Evolutionary conservation across 2,888 invertebrate species (phyloP).

Genomic region (Nowickia ferox): DNA sequence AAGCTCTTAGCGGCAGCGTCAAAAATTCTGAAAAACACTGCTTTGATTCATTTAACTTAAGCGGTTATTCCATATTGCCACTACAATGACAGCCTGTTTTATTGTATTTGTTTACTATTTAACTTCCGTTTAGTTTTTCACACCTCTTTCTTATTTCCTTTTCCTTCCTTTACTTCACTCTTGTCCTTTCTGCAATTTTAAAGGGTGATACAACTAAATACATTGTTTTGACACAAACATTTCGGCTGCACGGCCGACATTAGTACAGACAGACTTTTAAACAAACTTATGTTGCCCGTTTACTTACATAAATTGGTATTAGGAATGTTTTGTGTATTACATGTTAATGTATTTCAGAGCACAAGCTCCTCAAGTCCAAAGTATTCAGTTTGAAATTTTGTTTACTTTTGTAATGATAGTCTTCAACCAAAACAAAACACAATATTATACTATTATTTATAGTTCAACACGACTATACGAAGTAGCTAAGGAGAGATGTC

Average conservation of each 20-base stretch:
- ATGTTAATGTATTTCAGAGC: background rate
- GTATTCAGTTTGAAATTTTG: slow-evolving; percentile 63
- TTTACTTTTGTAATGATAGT: slow-evolving; percentile 69
- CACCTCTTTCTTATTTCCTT: slow-evolving; percentile 64
- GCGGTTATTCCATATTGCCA: background rate
- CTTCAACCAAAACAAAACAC: slow-evolving; percentile 31
- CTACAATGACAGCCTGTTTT: slow-evolving; percentile 27
- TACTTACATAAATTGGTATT: background rate
- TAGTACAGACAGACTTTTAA: slow-evolving; percentile 1
- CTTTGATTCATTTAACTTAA: no score
- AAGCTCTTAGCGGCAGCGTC: no score
- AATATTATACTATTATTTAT: slow-evolving; percentile 37
- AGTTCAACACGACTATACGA: slow-evolving; percentile 38
- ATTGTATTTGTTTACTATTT: slow-evolving; percentile 68
- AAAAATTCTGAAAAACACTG: no score
- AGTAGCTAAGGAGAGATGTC: slow-evolving; percentile 63
- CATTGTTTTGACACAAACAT: slow-evolving; percentile 55
- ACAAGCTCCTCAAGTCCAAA: slow-evolving; percentile 15
- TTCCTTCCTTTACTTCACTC: background rate
- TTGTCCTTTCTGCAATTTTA: background rate
- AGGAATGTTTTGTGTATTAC: background rate
- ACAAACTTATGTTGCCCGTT: slow-evolving; percentile 29
- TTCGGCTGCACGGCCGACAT: slow-evolving; percentile 21
- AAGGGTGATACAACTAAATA: slow-evolving; percentile 2
- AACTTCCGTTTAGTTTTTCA: slow-evolving; percentile 69